Evolutionary conservation across 2,113 vertebrate species (phyloP).

Genomic region (Mobula hypostoma): DNA sequence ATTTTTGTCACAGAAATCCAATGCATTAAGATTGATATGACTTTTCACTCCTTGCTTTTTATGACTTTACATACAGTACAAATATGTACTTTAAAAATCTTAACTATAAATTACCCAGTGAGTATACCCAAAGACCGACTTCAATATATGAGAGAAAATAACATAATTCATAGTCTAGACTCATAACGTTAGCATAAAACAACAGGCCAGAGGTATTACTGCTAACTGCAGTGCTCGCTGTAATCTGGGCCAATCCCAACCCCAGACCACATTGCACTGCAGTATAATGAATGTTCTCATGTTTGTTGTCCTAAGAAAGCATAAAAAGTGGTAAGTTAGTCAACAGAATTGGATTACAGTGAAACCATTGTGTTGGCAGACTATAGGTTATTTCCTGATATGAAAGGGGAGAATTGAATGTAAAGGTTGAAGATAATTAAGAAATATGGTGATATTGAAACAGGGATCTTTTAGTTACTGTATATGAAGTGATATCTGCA

Average conservation of each 20-base stretch:
- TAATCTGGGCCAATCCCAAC: not conserved
- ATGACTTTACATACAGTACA: not conserved
- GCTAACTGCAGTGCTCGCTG: not conserved
- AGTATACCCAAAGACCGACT: not conserved
- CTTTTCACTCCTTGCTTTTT: not conserved
- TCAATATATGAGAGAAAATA: not conserved
- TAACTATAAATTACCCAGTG: not conserved
- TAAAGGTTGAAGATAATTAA: not conserved
- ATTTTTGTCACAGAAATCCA: not conserved
- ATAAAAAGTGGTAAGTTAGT: not conserved
- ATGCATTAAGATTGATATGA: not conserved
- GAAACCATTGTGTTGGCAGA: not conserved
- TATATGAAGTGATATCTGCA: not conserved
- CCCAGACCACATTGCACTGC: not conserved
- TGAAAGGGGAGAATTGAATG: not conserved
- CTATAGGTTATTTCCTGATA: not conserved
- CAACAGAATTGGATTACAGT: not conserved
- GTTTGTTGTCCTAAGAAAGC: not conserved
- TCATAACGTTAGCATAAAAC: not conserved
- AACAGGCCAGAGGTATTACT: not conserved
- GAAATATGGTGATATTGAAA: not conserved
- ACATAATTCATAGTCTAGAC: not conserved
- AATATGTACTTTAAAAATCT: not conserved
- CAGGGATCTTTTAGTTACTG: not conserved
- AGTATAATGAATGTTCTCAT: not conserved